phyloP scores from a whole-genome alignment of 2,888 invertebrate genomes.

The Trichogramma dendrolimi region DNA sequence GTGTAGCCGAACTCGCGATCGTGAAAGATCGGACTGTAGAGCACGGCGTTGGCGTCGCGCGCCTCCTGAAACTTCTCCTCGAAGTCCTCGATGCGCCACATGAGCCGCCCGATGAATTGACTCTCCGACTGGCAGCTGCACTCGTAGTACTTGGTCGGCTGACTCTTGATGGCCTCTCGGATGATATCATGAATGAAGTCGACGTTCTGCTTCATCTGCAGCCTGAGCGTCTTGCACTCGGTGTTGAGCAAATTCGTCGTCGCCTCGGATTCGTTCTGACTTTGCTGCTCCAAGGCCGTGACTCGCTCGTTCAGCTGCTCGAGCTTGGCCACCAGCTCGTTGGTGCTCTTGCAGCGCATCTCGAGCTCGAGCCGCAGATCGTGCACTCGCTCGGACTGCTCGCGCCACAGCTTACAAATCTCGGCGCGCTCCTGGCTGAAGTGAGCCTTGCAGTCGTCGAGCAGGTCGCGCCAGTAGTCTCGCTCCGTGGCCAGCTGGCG shows the following conservation, averaged over 20 bases:
- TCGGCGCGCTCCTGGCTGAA: slow-evolving; percentile 49
- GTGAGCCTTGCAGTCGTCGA: slow-evolving; percentile 46
- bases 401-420: slow-evolving; percentile 48
- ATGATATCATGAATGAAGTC: slow-evolving; percentile 37
- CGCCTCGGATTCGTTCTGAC: slow-evolving; percentile 27
- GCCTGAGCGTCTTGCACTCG: slow-evolving; percentile 34
- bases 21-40: slow-evolving; percentile 67
- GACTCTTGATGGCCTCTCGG: slow-evolving; percentile 16
- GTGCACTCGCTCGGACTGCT: slow-evolving; percentile 48
- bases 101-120: slow-evolving; percentile 55
- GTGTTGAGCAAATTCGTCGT: slow-evolving; percentile 24
- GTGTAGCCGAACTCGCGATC: slow-evolving; percentile 72
- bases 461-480: slow-evolving; percentile 33
- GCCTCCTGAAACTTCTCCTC: slow-evolving; percentile 64
- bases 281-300: slow-evolving; percentile 53
- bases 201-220: slow-evolving; percentile 37
- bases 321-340: slow-evolving; percentile 53
- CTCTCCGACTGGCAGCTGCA: background rate
- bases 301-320: slow-evolving; percentile 54
- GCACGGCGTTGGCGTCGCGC: slow-evolving; percentile 61
- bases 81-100: slow-evolving; percentile 70
- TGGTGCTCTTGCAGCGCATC: slow-evolving; percentile 51
- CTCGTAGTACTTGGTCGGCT: background rate
- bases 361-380: slow-evolving; percentile 57
- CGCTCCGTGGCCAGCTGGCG: slow-evolving; percentile 17